Percentiles rank a stretch among this genome's conserved stretches.
phyloP scores from a whole-genome alignment of 35 echinoderm and acorn worm genomes.

The Apostichopus japonicus region DNA sequence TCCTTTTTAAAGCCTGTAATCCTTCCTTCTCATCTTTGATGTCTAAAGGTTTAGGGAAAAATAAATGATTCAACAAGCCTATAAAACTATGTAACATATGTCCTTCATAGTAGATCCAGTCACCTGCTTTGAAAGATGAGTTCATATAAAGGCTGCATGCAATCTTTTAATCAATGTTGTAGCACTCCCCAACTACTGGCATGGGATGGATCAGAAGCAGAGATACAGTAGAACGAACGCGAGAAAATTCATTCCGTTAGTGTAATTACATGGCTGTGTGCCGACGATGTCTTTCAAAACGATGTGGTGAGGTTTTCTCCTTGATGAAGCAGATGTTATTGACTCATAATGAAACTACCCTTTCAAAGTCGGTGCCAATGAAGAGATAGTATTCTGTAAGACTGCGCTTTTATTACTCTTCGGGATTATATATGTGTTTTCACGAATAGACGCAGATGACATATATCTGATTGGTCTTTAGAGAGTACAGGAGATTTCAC shows the following conservation, averaged over 20 bases:
- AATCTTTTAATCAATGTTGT: constrained; percentile 29
- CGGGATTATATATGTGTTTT: no score
- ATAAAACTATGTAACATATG: no score
- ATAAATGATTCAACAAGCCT: no score
- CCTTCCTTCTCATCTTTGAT: no score
- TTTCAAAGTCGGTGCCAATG: neutral
- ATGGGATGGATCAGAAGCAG: neutral
- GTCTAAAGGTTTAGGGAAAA: no score
- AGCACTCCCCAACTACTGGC: constrained; percentile 24
- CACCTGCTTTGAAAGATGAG: constrained; percentile 4
- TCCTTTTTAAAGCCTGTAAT: no score
- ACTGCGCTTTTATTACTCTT: no score
- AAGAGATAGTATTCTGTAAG: no score
- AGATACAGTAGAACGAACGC: no score
- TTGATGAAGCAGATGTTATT: constrained; percentile 44
- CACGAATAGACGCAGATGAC: no score
- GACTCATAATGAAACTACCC: constrained; percentile 15
- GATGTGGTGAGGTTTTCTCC: neutral
- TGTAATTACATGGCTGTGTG: neutral
- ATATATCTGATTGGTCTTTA: no score
- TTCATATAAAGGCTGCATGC: neutral
- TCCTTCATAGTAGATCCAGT: neutral
- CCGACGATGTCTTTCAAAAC: neutral
- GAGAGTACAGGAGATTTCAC: no score
- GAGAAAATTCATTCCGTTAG: constrained; percentile 3